Base-by-base conservation (phyloP, 2,888 invertebrate species). In the Noctua fimbriata region DNA sequence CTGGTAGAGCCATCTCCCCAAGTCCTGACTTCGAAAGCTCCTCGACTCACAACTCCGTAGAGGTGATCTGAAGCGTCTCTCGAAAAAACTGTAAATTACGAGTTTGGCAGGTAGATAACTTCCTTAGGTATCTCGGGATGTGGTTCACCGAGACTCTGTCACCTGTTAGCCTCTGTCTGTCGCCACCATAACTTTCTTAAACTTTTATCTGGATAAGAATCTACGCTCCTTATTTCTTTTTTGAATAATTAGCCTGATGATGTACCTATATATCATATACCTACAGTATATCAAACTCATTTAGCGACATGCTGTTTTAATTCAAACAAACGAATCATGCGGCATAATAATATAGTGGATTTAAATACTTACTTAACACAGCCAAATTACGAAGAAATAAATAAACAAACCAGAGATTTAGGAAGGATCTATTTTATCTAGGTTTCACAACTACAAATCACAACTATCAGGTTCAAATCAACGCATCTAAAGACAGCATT, bases 401-500 rank as follows among this genome's bases (percentile, higher is more conserved):
- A 14, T 9, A 5, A 28, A 21, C 7, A 47, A 32, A 75, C 65
- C 28, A 70, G 52, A 44, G 55, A n/a, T 16, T 44, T 44, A 36
- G 4, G 41, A 44, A 1, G 12, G 28, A 73, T 7, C 18, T 32
- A 18, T 63, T 63, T 63, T 32, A 32, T 63, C 2, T 63, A 21
- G 3, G 14, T 66, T n/a, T 36, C 16, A 44, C 69, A 47, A 41
- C 52, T 36, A 41, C 14, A 70, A 74, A 75, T 70, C 63, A 75
- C 65, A 44, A 36, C 49, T 3, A 74, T 71, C 36, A 85, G 65
- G 55, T 63, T 65, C 47, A 80, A 76, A 71, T 76, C 69, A 70
- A 80, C 58, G 78, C 86, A 87, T 87, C 79, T 65, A 85, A 87
- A 81, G 79, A 76, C 81, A 83, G 73, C 89, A 89, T 88, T 93